Percentiles rank a stretch among this genome's conserved stretches.
These are phyloP conservation scores for Pardalotus punctatus DNA, from an alignment of 2,113 vertebrate genomes.

Conservation along the genomic window DNA sequence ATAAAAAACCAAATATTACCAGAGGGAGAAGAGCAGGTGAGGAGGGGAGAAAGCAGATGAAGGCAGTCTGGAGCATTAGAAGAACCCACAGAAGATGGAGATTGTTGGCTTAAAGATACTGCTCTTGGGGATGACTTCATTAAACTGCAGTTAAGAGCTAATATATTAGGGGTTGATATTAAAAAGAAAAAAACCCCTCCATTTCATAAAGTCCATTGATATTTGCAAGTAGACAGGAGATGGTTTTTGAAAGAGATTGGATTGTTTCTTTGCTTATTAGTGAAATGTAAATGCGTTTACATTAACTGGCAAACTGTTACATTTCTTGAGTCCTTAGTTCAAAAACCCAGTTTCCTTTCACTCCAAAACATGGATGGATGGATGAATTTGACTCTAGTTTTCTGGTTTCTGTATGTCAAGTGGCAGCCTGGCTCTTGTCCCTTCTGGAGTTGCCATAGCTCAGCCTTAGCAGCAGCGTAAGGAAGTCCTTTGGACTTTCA, in stretches of 20 bases:
- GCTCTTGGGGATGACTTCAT: slow-evolving; percentile 14
- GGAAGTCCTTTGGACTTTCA: background rate
- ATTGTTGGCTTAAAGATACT: background rate
- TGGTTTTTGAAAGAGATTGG: background rate
- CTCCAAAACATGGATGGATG: background rate
- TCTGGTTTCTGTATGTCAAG: background rate
- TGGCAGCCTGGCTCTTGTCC: background rate
- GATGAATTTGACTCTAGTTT: background rate
- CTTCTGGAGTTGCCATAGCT: background rate
- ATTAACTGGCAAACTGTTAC: background rate
- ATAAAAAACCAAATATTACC: background rate
- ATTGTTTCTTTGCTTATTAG: background rate
- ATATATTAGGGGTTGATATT: background rate
- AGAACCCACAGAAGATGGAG: background rate
- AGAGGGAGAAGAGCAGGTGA: background rate
- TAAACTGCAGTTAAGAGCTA: background rate
- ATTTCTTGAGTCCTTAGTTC: background rate
- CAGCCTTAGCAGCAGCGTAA: background rate
- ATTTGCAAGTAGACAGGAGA: background rate
- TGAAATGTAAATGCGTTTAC: background rate
- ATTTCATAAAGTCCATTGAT: background rate
- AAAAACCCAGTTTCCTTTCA: background rate
- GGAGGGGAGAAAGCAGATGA: background rate
- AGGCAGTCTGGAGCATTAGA: background rate
- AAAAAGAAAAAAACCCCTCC: background rate